Evolutionary conservation across 2,888 invertebrate genomes (phyloP).

Genomic region (Lapara coniferarum): DNA sequence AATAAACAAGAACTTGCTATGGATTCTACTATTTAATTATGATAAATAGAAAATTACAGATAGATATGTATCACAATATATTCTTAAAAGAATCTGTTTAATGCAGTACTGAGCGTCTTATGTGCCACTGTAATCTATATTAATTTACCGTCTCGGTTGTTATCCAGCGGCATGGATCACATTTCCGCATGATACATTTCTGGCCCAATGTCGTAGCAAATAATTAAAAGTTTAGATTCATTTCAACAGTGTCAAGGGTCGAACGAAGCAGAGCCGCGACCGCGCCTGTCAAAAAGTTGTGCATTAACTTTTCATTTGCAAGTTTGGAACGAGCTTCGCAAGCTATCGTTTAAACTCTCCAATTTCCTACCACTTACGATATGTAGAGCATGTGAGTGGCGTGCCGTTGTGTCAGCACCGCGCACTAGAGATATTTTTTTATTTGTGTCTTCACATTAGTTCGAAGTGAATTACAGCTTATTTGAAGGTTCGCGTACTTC

Average conservation of each 20-base stretch:
- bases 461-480: no score
- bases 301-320: conserved; percentile 80
- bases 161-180: conserved; percentile 28
- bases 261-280: conserved; percentile 53
- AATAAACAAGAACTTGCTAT: no score
- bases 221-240: conserved; percentile 73
- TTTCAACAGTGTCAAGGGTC: conserved; percentile 58
- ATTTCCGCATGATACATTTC: conserved; percentile 50
- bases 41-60: no score
- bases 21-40: no score
- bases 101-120: no score
- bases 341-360: conserved; percentile 59
- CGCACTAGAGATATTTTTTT: neutral
- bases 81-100: no score
- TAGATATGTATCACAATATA: no score
- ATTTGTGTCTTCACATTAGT: no score
- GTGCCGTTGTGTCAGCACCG: conserved; percentile 22
- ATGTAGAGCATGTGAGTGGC: conserved; percentile 47
- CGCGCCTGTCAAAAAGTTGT: conserved; percentile 71
- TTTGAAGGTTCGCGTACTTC: no score
- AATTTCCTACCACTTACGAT: conserved; percentile 56
- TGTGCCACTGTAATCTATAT: no score
- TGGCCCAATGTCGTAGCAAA: conserved; percentile 55
- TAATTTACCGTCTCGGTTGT: no score
- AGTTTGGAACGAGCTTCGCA: conserved; percentile 63